Evolutionary conservation across 2,113 vertebrate genomes (phyloP), one percentile per base, ranked within the genome.

Genomic region (Oxygymnocypris stewartii): DNA sequence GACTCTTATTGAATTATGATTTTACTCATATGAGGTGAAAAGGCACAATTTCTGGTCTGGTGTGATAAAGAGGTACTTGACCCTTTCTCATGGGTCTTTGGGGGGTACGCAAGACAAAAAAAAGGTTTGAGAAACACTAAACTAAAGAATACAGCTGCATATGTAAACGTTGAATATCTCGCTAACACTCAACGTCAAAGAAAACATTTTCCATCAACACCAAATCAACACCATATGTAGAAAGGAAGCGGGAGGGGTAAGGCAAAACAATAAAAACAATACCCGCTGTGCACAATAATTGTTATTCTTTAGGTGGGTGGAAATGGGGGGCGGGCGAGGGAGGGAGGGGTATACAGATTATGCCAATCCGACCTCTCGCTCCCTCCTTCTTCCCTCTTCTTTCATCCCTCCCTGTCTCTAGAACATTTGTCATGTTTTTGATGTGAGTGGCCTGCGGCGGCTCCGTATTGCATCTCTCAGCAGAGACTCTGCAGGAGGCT

Each of bases 391-490:
- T 42, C 77, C 81, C 69, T 42, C 65, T 63, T 37, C 73, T 85
- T 85, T 79, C 42, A 81, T 84, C 82, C 69, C 69, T 73, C 47
- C 20, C 82, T 18, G 82, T 31, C 65, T 44, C 28, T 54, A 59
- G 18, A 28, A 54, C 69, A 74, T 42, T 73, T 73, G 44, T 74
- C 28, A 12, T 84, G 63, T 61, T 84, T 87, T 89, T 88, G 86
- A 89, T 84, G 88, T 76, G 65, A 74, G 82, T 69, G 54, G 86
- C 88, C 88, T 8, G 80, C 82, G 80, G 88, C 84, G 35, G 74
- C 84, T 87, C 83, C 44, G 44, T 57, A 63, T 86, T 81, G 76
- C 74, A 83, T 85, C 88, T 84, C 90, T 85, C 88, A 79, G 88
- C 85, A 37, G 84, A 69, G 79, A 63, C 90, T 85, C 88, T 76